These are phyloP conservation scores for Eulithis testata DNA, from an alignment of 2,888 invertebrate species.

Conservation along the genomic window DNA sequence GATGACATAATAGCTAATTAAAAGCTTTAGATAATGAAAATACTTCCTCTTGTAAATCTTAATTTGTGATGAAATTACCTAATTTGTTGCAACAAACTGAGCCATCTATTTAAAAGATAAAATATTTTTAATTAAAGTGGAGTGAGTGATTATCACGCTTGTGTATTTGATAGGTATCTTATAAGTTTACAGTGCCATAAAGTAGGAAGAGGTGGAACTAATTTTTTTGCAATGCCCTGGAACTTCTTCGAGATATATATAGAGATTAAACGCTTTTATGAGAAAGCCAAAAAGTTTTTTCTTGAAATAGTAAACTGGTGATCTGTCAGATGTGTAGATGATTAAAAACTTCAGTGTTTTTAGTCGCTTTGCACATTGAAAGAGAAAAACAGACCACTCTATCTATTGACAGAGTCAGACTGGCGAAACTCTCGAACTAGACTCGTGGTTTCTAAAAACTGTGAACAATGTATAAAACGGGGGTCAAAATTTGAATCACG, in stretches of 20 bases:
- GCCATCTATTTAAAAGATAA: no score
- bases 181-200: no score
- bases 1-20: conserved; percentile 33
- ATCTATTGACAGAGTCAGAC: conserved; percentile 13
- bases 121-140: no score
- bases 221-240: background rate
- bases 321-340: background rate
- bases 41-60: background rate
- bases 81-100: background rate
- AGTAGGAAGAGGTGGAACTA: no score
- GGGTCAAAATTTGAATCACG: no score
- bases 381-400: background rate
- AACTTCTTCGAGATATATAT: background rate
- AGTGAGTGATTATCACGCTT: no score
- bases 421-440: no score
- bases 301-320: background rate
- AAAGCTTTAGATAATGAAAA: conserved; percentile 11
- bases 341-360: no score
- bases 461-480: no score
- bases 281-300: no score
- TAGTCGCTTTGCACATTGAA: background rate
- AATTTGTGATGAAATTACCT: background rate
- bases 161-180: no score
- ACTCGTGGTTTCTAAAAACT: no score
- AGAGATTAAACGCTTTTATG: background rate